phyloP scores from a whole-genome alignment of 2,113 vertebrate species.

The Melanerpes aurifrons region DNA sequence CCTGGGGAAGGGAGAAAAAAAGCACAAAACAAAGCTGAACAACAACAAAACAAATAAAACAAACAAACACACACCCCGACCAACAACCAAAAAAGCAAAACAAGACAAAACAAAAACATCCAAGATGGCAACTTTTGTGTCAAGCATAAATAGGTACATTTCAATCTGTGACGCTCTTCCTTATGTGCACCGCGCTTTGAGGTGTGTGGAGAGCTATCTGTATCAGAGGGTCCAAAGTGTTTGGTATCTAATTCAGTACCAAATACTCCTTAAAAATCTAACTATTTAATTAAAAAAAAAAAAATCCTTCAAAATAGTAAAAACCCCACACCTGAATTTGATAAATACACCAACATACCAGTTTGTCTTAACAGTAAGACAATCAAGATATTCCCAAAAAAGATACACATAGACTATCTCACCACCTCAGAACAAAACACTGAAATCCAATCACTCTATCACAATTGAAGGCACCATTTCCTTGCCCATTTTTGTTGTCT shows the following conservation, averaged over 20 bases:
- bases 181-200: neutral
- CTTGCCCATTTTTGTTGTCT: neutral
- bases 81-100: too few species aligned
- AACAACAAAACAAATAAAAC: too few species aligned
- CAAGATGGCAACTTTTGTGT: neutral
- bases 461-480: neutral
- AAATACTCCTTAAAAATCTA: neutral
- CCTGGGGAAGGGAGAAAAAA: neutral
- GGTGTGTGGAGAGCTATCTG: neutral
- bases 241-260: neutral
- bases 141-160: neutral
- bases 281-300: neutral
- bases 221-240: neutral
- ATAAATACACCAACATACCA: neutral
- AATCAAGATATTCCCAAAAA: neutral
- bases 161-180: neutral
- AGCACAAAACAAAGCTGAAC: too few species aligned
- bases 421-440: neutral
- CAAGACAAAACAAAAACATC: too few species aligned
- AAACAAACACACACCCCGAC: too few species aligned
- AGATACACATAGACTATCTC: neutral
- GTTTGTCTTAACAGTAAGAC: neutral
- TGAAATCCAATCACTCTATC: accelerated
- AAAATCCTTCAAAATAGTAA: neutral
- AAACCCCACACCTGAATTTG: accelerated